Percentiles rank a stretch among this genome's conserved stretches.
phyloP scores from a whole-genome alignment of 2,113 vertebrate species.

The Machaerirhynchus nigripectus region DNA sequence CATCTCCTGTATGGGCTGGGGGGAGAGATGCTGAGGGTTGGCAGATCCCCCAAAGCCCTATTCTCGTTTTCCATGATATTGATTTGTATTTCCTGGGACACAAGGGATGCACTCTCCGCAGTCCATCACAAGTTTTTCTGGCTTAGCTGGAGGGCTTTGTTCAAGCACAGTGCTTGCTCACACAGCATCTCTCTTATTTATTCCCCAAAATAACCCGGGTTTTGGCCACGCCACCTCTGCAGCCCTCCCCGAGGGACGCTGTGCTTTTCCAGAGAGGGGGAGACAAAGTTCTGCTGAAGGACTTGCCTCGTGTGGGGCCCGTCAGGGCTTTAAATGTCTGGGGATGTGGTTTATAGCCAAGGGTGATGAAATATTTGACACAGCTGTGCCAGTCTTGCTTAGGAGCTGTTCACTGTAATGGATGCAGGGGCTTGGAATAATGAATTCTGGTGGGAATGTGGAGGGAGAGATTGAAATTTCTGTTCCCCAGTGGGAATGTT shows the following conservation, averaged over 20 bases:
- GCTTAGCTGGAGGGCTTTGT: neutral
- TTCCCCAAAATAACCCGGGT: neutral
- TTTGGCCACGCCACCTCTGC: neutral
- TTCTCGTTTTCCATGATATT: neutral
- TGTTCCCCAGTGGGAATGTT: neutral
- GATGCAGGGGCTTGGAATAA: neutral
- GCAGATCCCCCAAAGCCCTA: neutral
- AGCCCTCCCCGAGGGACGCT: neutral
- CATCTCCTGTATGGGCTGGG: rapidly evolving
- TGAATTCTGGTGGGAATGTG: neutral
- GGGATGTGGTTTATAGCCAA: neutral
- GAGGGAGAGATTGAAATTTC: neutral
- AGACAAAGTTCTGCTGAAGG: neutral
- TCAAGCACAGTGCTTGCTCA: neutral
- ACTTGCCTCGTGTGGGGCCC: neutral
- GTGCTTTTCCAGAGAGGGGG: neutral
- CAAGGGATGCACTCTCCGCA: neutral
- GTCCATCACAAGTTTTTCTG: neutral
- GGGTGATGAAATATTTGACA: neutral
- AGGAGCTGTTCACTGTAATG: neutral
- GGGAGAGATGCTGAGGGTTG: neutral
- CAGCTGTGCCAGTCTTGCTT: neutral
- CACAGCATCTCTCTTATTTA: neutral
- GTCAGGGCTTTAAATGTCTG: neutral
- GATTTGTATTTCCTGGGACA: constrained; percentile 5